A percentile compares a stretch with the other conserved stretches of the same genome.
Evolutionary conservation across 2,888 invertebrate species (phyloP).

Genomic region (Tromatobia lineatoria): DNA sequence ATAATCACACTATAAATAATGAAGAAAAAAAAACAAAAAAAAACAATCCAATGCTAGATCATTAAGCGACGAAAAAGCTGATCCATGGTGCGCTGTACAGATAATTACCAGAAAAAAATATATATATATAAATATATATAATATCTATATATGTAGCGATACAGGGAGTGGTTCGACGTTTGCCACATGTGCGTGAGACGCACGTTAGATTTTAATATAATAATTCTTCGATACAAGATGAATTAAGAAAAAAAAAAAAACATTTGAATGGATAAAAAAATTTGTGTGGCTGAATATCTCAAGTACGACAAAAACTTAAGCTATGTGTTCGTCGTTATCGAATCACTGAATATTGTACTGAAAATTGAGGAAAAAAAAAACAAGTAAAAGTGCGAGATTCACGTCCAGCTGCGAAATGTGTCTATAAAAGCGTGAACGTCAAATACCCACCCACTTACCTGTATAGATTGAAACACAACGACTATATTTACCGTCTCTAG

Average conservation of each 20-base stretch:
- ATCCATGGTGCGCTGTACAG: slow-evolving; percentile 66
- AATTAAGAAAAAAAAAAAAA: slow-evolving; percentile 35
- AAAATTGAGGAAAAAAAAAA: slow-evolving; percentile 43
- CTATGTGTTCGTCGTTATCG: neutral
- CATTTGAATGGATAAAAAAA: slow-evolving; percentile 18
- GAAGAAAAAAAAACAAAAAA: slow-evolving; percentile 17
- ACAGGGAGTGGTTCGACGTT: slow-evolving; percentile 65
- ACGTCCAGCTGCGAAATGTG: slow-evolving; percentile 54
- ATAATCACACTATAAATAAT: slow-evolving; percentile 53
- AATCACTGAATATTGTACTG: slow-evolving; percentile 54
- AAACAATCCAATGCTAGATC: slow-evolving; percentile 61
- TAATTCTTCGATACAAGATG: slow-evolving; percentile 53
- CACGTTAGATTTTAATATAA: slow-evolving; percentile 31
- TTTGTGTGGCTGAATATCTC: neutral
- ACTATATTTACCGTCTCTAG: slow-evolving; percentile 80
- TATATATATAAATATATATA: slow-evolving; percentile 39
- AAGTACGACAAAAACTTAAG: neutral
- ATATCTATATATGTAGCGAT: slow-evolving; percentile 54
- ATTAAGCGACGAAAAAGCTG: slow-evolving; percentile 54
- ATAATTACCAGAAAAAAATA: slow-evolving; percentile 56
- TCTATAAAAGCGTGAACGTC: slow-evolving; percentile 35
- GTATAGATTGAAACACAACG: slow-evolving; percentile 78
- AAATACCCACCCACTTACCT: slow-evolving; percentile 46
- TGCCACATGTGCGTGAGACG: slow-evolving; percentile 43
- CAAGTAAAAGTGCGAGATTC: slow-evolving; percentile 28